Evolutionary conservation across 92 coral and sea anemone genomes (phyloP), one percentile per base, ranked within the genome.

Genomic region (Phenganax subtilis): DNA sequence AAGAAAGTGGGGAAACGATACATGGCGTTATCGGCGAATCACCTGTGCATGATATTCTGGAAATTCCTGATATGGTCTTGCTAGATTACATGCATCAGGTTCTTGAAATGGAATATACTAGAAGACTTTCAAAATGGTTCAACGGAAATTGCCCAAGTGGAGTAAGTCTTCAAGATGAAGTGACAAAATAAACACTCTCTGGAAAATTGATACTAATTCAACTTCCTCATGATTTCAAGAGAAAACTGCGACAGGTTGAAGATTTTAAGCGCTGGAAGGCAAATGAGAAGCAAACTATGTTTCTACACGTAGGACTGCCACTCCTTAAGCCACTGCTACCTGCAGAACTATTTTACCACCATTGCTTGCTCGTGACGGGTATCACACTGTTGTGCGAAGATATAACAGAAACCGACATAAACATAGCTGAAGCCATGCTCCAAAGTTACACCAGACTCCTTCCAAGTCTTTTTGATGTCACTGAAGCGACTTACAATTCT

Each of bases 261-360:
- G 92, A 89, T 76, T 89, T 89, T 72, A 30, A 57, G 51, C 69
- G 59, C 59, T 89, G 92, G 90, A 89, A 89, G 75, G 92, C 92
- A 52, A 81, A 83, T 66, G 92, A 89, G 68, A 89, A 89, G 77
- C 80, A 84, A 65, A 87, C 30, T 14, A 28, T 89, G 25, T 89
- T 89, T 63, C 88, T 84, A 11, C 90, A 89, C 75, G 83, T 77
- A 75, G 88, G 90, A 60, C 81, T 87, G 3, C 92, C 92, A 17
- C 59, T 89, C 17, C 64, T 87, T 25, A 89, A 87, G 69, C 56
- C 66, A 29, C 76, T 31, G 16, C 80, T 89, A 20, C 89, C 90
- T 28, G 51, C 92, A 12, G 79, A 89, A 44, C 51, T 56, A 16
- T 89, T 89, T 54, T 87, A 81, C 30, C 92, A 89, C 67, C 90